Evolutionary conservation across 2,113 vertebrate species (phyloP).

Genomic region (Ceyx melanurus): DNA sequence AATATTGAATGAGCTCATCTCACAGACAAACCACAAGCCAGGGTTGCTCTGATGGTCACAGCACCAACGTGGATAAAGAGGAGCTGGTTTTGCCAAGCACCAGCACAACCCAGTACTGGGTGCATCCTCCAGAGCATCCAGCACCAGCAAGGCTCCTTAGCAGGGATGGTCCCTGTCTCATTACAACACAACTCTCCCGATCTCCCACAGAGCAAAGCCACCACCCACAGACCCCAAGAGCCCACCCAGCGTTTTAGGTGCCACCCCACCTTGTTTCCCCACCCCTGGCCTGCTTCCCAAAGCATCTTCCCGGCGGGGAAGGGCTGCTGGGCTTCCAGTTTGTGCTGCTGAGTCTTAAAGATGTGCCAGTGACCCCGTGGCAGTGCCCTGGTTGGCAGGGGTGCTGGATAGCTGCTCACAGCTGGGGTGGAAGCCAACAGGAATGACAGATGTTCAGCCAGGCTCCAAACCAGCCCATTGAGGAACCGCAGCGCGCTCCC

Average conservation of each 20-base stretch:
- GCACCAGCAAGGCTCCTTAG: neutral
- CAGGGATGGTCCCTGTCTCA: neutral
- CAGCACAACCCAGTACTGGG: neutral
- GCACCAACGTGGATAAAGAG: fast-evolving
- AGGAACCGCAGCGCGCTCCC: neutral
- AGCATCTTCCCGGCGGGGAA: neutral
- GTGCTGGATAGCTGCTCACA: neutral
- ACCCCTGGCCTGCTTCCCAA: fast-evolving
- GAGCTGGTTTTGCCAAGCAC: neutral
- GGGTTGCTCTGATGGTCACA: neutral
- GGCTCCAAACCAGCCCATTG: neutral
- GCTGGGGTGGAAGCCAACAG: neutral
- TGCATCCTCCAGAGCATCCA: neutral
- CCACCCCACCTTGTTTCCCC: fast-evolving
- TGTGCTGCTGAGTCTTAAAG: neutral
- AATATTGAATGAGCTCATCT: fast-evolving
- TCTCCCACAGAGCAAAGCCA: neutral
- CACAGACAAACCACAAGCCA: fast-evolving
- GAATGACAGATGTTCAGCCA: neutral
- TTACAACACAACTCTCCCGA: fast-evolving
- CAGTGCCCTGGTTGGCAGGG: neutral
- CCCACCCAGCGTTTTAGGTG: neutral
- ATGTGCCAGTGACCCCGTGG: neutral
- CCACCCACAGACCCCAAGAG: neutral
- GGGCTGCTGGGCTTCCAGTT: neutral